These are phyloP conservation scores for Entomobrya proxima DNA, from an alignment of 2,888 invertebrate species.

Conservation along the genomic window DNA sequence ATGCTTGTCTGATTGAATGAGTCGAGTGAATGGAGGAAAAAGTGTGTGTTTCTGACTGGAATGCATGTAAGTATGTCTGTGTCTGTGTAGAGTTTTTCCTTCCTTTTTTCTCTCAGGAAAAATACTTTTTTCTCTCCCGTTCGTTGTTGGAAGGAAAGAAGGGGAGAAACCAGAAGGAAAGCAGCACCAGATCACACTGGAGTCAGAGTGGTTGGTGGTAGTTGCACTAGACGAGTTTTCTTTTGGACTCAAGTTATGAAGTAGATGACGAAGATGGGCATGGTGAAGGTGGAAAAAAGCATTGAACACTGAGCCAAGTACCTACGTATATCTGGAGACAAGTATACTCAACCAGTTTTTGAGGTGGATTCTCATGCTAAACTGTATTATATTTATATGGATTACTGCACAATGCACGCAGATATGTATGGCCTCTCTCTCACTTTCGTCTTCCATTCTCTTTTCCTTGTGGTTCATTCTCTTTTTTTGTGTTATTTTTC, in stretches of 20 bases:
- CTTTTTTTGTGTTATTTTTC: neutral
- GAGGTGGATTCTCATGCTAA: neutral
- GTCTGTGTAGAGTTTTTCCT: constrained; percentile 8
- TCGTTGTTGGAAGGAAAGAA: neutral
- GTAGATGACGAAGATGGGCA: constrained; percentile 26
- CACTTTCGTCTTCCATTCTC: neutral
- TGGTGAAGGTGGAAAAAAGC: constrained; percentile 23
- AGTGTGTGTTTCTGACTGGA: constrained; percentile 29
- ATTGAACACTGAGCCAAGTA: neutral
- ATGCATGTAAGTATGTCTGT: constrained; percentile 15
- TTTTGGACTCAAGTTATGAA: constrained; percentile 14
- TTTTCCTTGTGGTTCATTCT: neutral
- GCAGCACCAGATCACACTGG: neutral
- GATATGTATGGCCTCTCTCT: neutral
- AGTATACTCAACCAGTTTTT: neutral
- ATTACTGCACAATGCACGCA: neutral
- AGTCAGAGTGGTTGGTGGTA: neutral
- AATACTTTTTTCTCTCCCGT: neutral
- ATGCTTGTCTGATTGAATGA: constrained; percentile 65
- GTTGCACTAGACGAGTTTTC: constrained; percentile 1
- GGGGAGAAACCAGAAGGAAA: constrained; percentile 13
- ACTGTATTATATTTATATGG: constrained; percentile 3
- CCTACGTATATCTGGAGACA: neutral
- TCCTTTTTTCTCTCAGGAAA: constrained; percentile 32
- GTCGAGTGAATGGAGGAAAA: constrained; percentile 51